These are phyloP conservation scores for Lipophrys pholis DNA, from an alignment of 2,113 vertebrate genomes.

Conservation along the genomic window DNA sequence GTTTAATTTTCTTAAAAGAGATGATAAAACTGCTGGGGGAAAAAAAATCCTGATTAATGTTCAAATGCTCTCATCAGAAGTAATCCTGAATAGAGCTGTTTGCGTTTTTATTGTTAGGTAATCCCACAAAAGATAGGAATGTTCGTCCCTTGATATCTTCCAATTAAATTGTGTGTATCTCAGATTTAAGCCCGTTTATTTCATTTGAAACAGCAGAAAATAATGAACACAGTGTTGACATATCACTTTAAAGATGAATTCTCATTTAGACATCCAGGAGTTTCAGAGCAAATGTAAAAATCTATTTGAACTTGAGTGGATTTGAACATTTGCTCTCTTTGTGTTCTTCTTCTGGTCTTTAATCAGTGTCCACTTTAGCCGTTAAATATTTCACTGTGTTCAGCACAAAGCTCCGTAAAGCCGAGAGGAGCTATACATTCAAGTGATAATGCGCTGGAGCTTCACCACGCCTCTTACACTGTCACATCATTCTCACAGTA, in stretches of 20 bases:
- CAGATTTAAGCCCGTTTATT: neutral
- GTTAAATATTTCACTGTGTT: neutral
- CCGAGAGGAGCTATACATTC: neutral
- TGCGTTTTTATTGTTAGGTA: neutral
- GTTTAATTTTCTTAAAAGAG: too few species aligned
- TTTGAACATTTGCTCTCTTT: neutral
- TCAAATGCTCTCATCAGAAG: neutral
- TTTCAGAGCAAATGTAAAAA: neutral
- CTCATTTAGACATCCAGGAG: neutral
- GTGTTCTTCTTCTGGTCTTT: constrained; percentile 4
- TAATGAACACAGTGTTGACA: neutral
- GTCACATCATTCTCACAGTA: constrained; percentile 1
- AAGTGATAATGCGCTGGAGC: neutral
- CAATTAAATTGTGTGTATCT: neutral
- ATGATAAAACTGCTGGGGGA: too few species aligned
- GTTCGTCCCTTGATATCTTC: too few species aligned
- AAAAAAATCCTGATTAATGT: neutral
- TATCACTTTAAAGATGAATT: neutral
- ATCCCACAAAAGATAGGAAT: neutral
- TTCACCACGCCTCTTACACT: neutral
- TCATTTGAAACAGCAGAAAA: neutral
- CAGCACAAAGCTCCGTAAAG: neutral
- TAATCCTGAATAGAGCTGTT: constrained; percentile 10
- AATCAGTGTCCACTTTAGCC: neutral
- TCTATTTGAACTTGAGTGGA: neutral